Evolutionary conservation across 2,113 vertebrate genomes (phyloP), one percentile per base, ranked within the genome.

Genomic region (Muscicapa adusta): DNA sequence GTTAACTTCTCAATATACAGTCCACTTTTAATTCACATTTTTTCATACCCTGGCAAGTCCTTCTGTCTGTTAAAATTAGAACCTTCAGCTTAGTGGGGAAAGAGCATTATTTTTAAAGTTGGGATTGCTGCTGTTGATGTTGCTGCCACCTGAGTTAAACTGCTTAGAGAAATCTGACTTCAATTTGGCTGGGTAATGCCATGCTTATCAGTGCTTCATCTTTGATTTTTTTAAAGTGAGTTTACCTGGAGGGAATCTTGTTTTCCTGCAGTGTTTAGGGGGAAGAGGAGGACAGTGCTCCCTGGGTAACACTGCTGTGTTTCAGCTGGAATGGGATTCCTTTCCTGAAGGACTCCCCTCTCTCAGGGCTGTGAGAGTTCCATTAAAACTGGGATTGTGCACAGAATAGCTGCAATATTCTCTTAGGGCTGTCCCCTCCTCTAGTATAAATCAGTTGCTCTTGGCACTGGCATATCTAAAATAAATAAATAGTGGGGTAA

Each of bases 291-390:
- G 2, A 10, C 33, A 5, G 0, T 16, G 57, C 42, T 82, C 58
- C 6, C 1, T 16, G 40, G 70, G 29, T 6, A 3, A 12, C 8
- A 0, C 3, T 33, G 61, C 71, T 0, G 0, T 33, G n/a, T 33
- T 73, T 8, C 0, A 2, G 50, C 63, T 81, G 80, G 34, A 57
- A 15, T 7, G 3, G 3, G 28, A 5, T 14, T 26, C 28, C 5
- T 72, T 76, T 48, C 54, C 73, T 72, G 50, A 53, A 77, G 73
- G 51, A 16, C 18, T 73, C 51, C 8, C 36, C 20, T 78, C n/a
- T 16, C 42, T 23, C 3, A 2, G 16, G 36, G 61, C 6, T 28
- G 6, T 25, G 40, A 14, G 23, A 75, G 24, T 16, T 10, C 42
- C 18, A 7, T 31, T 54, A 31, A 51, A 77, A 11, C 14, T 18